Evolutionary conservation across 2,797 vertebrate genomes (phyloP), one percentile per base, ranked within the genome.

Genomic region (Zenarchopterus dispar): DNA sequence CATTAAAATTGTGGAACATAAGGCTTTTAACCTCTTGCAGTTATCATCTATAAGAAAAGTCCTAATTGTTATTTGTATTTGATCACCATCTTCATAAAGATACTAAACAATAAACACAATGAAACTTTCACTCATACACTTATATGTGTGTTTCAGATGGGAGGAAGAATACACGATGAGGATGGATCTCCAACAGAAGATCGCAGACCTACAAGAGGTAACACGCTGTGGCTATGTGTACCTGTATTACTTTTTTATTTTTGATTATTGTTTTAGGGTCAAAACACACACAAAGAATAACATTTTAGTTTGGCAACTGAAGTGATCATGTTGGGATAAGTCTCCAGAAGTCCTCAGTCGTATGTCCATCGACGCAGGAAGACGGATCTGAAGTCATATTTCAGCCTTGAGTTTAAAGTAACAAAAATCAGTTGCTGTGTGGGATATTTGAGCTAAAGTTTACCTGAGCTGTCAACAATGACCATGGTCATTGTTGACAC

Each of bases 161-260:
- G 97, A 99, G 90, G 96, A 98, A 82, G 97, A 99, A 73, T 97
- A 97, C 81, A 95, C 95, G 0, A 90, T 96, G 79, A 96, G 97
- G 70, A 90, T 95, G 62, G 97, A 98, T 84, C 90, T 99, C 77
- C 94, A 99, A 26, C 96, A 99, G 81, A 95, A 94, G 46, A 95
- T 97, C 54, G 44, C 81, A 0, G 97, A 99, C 81, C 91, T 99
- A 19, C 95, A 98, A 72, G 97, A 98, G 95, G 97, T 99, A 89
- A 86, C 24, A 19, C 9, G 33, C 8, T 31, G 10, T 16, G 2
- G 15, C 1, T 51, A 9, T 66, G 19, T 55, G 2, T 57, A 16
- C 45, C 18, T 3, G 18, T 10, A 23, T 47, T 13, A 23, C 53
- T 8, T 10, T 42, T 50, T 21, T 11, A 19, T 44, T 19, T 9